Conservation (phyloP, 2,888 invertebrate species). For the Imbricaverruca yamaguchii region DNA sequence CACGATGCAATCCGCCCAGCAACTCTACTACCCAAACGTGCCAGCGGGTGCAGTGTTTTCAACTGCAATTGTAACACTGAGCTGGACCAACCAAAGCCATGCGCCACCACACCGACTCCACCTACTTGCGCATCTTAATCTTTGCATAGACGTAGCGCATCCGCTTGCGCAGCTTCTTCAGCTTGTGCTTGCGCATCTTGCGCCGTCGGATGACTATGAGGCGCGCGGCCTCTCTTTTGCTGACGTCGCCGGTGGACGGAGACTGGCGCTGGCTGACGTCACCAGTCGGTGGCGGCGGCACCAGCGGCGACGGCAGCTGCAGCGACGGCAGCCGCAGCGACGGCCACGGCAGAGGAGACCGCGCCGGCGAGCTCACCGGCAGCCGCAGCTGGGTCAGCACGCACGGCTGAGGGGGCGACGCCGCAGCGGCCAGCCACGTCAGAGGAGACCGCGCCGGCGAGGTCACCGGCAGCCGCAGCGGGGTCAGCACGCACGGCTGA, state of each 20-base stretch:
- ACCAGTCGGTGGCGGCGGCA: not conserved
- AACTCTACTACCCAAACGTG: too few species aligned
- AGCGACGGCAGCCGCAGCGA: not conserved
- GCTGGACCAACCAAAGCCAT: too few species aligned
- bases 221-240: slow-evolving; percentile 60
- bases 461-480: too few species aligned
- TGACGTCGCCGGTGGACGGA: not conserved
- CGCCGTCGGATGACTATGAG: slow-evolving; percentile 66
- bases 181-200: slow-evolving; percentile 82
- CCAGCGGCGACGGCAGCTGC: not conserved
- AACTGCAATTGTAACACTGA: too few species aligned
- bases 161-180: slow-evolving; percentile 65
- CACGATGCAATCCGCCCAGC: too few species aligned
- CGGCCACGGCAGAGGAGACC: not conserved
- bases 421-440: too few species aligned
- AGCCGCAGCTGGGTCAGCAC: too few species aligned
- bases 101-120: too few species aligned
- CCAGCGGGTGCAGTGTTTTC: too few species aligned
- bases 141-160: slow-evolving; percentile 71
- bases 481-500: too few species aligned
- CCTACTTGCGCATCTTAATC: slow-evolving; percentile 40
- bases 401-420: too few species aligned
- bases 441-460: too few species aligned
- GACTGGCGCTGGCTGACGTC: not conserved
- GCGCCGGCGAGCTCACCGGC: not conserved